These are phyloP conservation scores for Chaetops frenatus DNA, from an alignment of 2,113 vertebrate species.

Conservation along the genomic window DNA sequence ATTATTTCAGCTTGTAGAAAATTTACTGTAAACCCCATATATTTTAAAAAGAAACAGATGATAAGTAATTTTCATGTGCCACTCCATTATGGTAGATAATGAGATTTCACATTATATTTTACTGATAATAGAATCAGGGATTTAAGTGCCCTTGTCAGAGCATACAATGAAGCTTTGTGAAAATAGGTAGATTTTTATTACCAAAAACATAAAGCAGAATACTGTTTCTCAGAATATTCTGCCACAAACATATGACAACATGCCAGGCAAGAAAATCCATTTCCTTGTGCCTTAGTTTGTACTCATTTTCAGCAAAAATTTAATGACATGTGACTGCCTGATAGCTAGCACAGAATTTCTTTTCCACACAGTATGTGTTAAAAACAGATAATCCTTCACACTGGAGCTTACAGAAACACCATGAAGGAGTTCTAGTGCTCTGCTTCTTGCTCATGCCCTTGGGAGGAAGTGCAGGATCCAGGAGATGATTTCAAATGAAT, in stretches of 20 bases:
- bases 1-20: background rate
- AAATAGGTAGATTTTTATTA: background rate
- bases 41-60: background rate
- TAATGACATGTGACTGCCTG: background rate
- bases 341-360: background rate
- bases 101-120: slow-evolving; percentile 3
- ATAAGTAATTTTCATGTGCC: background rate
- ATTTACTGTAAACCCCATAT: background rate
- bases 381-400: background rate
- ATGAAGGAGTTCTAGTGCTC: background rate
- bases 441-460: background rate
- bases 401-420: background rate
- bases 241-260: background rate
- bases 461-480: background rate
- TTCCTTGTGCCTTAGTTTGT: background rate
- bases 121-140: background rate
- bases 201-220: background rate
- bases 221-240: background rate
- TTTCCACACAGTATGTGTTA: background rate
- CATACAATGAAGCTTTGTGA: background rate
- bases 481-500: background rate
- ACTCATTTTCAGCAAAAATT: background rate
- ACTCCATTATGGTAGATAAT: background rate
- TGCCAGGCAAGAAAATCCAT: background rate
- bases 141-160: slow-evolving; percentile 26